Base-by-base conservation (phyloP, 2,888 invertebrate genomes). In the Acholoe squamosa region DNA sequence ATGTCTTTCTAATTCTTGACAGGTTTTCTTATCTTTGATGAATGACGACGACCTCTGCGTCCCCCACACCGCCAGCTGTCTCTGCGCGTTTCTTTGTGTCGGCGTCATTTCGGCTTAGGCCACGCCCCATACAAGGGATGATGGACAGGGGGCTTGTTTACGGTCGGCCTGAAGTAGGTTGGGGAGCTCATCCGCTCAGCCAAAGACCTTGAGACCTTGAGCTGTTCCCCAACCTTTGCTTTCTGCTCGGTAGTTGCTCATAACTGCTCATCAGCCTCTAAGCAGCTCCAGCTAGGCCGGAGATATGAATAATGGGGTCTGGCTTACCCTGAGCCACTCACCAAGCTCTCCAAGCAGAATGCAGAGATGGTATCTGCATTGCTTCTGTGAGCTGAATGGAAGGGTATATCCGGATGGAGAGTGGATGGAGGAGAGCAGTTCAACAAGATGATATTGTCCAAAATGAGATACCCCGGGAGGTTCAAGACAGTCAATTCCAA, bases 251-350 rank as follows among this genome's bases (percentile, higher is more conserved):
- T 3, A 61, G 61, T 61, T n/a, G 61, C 22, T 19, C 61, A 61
- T 61, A 61, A 61, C 61, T 61, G 61, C 61, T 61, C 61, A 61
- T 61, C 61, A 61, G 61, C 61, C 61, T 61, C 61, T 61, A 7
- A 61, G 61, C 61, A 19, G 61, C n/a, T n/a, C 22, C 5, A n/a
- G 5, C 61, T 19, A 61, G 61, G 61, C 61, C 61, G 19, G 22
- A 61, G 61, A 61, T 19, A n/a, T 61, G 61, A 61, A 3, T 0
- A n/a, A 61, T 61, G 61, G 19, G 61, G 19, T 61, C 5, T 61
- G 61, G n/a, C 43, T 10, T 43, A 19, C 61, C 22, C 61, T 61
- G 7, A 7, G 61, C 61, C n/a, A n/a, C 61, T 61, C 61, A 43
- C 43, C 43, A 43, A 43, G 43, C 43, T 43, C 43, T 43, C 43